Percentiles rank a stretch among this genome's conserved stretches.
These are phyloP conservation scores for Cheilosia soror DNA, from an alignment of 2,888 invertebrate species.

Conservation along the genomic window DNA sequence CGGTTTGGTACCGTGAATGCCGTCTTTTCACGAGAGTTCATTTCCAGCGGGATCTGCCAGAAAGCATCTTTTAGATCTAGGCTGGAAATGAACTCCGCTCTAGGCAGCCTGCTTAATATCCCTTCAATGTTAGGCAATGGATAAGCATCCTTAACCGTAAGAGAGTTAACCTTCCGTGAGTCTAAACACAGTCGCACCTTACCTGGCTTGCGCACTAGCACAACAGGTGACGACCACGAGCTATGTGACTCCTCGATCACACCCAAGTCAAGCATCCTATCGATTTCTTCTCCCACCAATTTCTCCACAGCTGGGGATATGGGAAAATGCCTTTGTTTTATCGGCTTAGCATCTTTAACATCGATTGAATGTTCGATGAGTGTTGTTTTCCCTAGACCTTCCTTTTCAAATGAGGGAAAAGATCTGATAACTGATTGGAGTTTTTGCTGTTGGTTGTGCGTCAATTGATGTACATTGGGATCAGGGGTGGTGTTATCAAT, in stretches of 20 bases:
- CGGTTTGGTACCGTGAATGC: too few relatives aligned
- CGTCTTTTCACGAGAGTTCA: too few relatives aligned
- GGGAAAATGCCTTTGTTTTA: background rate
- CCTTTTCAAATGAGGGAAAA: background rate
- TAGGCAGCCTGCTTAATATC: too few relatives aligned
- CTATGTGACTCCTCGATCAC: background rate
- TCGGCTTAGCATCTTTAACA: background rate
- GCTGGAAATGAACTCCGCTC: too few relatives aligned
- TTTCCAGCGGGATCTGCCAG: too few relatives aligned
- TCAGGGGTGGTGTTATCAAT: background rate
- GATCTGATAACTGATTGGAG: background rate
- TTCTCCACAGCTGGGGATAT: background rate
- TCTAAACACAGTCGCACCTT: background rate
- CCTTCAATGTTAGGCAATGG: background rate
- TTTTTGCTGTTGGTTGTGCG: background rate
- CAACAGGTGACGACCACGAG: background rate
- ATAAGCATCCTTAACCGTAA: background rate
- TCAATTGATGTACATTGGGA: background rate
- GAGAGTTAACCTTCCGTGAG: background rate
- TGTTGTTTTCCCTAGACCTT: background rate
- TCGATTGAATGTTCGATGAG: background rate
- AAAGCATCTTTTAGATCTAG: too few relatives aligned
- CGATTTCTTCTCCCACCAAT: too few relatives aligned
- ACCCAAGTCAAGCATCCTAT: background rate
- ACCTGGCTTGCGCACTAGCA: too few relatives aligned